phyloP scores from a whole-genome alignment of 1,140 invertebrate species.

The Ceratina calcarata region DNA sequence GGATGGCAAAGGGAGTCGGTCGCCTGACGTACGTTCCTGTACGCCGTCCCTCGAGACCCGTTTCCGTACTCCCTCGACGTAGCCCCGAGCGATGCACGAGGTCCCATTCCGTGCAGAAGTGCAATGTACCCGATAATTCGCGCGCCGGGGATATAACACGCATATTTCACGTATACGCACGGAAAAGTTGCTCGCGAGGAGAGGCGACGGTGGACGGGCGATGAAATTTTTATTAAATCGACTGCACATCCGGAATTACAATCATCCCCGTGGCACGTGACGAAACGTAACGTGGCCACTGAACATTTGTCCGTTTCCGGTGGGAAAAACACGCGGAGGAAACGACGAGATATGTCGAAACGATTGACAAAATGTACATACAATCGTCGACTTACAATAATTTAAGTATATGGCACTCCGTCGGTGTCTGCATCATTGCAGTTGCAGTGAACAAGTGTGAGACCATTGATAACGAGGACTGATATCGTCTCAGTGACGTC shows the following conservation, averaged over 20 bases:
- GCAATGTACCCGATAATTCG: constrained; percentile 51
- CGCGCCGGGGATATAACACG: constrained; percentile 8
- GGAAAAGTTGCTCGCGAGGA: constrained; percentile 3
- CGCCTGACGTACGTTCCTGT: constrained; percentile 1
- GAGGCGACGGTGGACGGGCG: not conserved
- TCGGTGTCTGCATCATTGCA: not conserved
- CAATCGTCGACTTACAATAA: not conserved
- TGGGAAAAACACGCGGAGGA: not conserved
- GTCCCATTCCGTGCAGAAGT: constrained; percentile 48
- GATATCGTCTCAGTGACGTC: not conserved
- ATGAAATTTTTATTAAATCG: constrained; percentile 1
- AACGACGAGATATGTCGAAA: not conserved
- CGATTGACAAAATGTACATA: not conserved
- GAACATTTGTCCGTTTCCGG: constrained; percentile 9
- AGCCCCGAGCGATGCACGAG: constrained; percentile 43
- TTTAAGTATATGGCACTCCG: not conserved
- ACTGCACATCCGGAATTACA: constrained; percentile 6
- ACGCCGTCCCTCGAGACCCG: constrained; percentile 44
- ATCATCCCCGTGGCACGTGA: not conserved
- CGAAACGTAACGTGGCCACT: not conserved
- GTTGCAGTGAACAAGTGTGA: not conserved
- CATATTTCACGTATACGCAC: constrained; percentile 27
- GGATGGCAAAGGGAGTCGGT: not conserved
- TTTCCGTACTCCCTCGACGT: constrained; percentile 52
- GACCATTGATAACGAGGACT: not conserved